Evolutionary conservation across 2,113 vertebrate species (phyloP).

Genomic region (Fregetta grallaria): DNA sequence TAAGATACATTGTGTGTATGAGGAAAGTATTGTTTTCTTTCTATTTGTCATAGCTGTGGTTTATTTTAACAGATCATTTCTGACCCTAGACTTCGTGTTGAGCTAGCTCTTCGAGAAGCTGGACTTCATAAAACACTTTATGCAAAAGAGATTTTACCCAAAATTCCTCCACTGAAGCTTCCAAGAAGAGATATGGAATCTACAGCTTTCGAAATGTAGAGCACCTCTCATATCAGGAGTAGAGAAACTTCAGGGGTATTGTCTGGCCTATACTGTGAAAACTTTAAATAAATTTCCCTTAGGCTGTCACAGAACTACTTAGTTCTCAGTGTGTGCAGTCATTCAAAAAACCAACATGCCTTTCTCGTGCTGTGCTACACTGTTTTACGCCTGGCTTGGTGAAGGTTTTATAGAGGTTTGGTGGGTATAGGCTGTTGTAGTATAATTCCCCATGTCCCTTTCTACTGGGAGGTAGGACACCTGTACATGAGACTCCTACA

Average conservation of each 20-base stretch:
- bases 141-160: conserved; percentile 82
- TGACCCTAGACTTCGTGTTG: conserved; percentile 87
- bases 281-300: not conserved
- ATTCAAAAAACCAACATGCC: rapidly evolving
- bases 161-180: conserved; percentile 81
- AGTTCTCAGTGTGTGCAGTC: not conserved
- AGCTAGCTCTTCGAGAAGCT: conserved; percentile 87
- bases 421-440: not conserved
- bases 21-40: not conserved
- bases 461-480: not conserved
- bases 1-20: not conserved
- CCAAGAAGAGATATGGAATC: conserved; percentile 87
- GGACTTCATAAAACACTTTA: conserved; percentile 87
- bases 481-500: not conserved
- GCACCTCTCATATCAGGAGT: not conserved
- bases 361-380: not conserved
- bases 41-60: not conserved
- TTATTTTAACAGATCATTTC: conserved; percentile 84
- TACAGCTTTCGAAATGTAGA: conserved; percentile 71
- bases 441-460: rapidly evolving
- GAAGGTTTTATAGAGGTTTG: rapidly evolving
- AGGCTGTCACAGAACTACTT: not conserved
- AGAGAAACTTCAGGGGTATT: not conserved
- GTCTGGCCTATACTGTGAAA: not conserved
- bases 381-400: not conserved